These are phyloP conservation scores for Morphnarchus princeps DNA, from an alignment of 2,113 vertebrate genomes.

Conservation along the genomic window DNA sequence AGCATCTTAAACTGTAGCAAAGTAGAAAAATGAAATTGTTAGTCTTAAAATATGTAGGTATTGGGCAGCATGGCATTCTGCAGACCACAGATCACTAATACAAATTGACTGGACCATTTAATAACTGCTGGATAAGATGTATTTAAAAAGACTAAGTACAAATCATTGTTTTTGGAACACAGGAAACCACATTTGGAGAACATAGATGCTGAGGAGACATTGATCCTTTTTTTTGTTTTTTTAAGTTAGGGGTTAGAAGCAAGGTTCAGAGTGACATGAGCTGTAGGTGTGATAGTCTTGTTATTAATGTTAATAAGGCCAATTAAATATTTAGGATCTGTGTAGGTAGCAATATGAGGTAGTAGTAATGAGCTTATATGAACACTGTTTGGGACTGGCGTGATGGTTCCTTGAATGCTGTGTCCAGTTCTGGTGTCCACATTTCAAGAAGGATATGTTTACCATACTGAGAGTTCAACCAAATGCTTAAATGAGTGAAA, in stretches of 20 bases:
- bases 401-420: not conserved
- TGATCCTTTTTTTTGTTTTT: not conserved
- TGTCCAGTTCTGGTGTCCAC: not conserved
- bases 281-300: not conserved
- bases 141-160: not conserved
- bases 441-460: not conserved
- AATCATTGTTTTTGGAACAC: not conserved
- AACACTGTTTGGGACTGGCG: not conserved
- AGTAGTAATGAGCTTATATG: not conserved
- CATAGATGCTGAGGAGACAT: not conserved
- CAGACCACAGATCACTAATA: not conserved
- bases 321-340: not conserved
- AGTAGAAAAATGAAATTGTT: not conserved
- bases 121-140: not conserved
- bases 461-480: not conserved
- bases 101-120: not conserved
- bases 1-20: not conserved
- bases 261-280: not conserved
- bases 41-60: not conserved
- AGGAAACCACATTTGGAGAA: not conserved
- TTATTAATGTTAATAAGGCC: not conserved
- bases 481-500: not conserved
- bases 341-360: not conserved
- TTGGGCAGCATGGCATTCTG: not conserved
- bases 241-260: not conserved